Conservation (phyloP, 2,888 invertebrate genomes). For the Nemotelus pantherinus region DNA sequence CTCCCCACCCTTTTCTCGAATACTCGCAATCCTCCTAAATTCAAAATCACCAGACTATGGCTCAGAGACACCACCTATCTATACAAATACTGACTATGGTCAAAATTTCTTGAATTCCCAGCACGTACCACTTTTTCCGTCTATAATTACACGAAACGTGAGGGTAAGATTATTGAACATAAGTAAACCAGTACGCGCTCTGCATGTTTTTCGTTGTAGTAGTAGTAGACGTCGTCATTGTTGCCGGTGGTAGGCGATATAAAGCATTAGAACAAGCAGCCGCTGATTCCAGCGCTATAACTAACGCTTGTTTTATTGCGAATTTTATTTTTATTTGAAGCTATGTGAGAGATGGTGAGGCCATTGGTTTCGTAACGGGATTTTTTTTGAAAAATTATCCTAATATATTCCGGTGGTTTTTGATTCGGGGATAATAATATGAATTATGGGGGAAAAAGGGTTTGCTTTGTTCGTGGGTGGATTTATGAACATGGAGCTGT, state of each 20-base stretch:
- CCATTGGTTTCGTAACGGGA: too few species aligned
- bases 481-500: too few species aligned
- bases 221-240: not conserved
- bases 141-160: conserved; percentile 40
- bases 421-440: too few species aligned
- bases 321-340: not conserved
- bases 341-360: too few species aligned
- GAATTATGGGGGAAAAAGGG: too few species aligned
- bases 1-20: conserved; percentile 7
- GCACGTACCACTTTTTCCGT: conserved; percentile 35
- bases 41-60: not conserved
- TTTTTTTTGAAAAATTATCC: conserved; percentile 12
- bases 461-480: too few species aligned
- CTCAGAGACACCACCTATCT: too few species aligned
- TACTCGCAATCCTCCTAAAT: not conserved
- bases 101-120: conserved; percentile 29
- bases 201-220: not conserved
- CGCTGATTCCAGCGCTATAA: not conserved
- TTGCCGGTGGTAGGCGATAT: too few species aligned
- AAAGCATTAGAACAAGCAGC: too few species aligned
- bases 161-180: conserved; percentile 34
- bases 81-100: not conserved
- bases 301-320: not conserved
- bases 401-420: conserved; percentile 4
- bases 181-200: conserved; percentile 38